These are phyloP conservation scores for Nipponia nippon DNA, from an alignment of 2,113 vertebrate species.

Conservation along the genomic window DNA sequence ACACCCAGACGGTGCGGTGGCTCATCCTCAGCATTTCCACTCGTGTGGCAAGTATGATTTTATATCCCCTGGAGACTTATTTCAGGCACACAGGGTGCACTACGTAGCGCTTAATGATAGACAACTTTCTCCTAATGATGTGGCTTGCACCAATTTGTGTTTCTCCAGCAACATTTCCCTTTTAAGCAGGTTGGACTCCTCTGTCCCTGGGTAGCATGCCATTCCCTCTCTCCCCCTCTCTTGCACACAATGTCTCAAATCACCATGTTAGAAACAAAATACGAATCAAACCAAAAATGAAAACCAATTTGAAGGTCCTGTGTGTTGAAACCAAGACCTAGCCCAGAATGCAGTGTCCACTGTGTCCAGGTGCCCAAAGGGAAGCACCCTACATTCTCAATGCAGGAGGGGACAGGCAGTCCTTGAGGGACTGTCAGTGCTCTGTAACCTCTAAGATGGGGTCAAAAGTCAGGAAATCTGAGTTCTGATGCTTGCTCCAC, in stretches of 20 bases:
- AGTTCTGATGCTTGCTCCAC: background rate
- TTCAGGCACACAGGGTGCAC: slow-evolving; percentile 23
- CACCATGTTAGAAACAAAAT: background rate
- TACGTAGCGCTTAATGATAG: background rate
- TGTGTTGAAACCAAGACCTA: background rate
- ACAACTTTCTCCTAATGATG: slow-evolving; percentile 53
- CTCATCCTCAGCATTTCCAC: slow-evolving; percentile 17
- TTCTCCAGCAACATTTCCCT: slow-evolving; percentile 26
- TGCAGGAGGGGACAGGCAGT: rapidly evolving
- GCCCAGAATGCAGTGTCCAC: rapidly evolving
- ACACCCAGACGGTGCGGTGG: background rate
- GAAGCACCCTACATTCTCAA: background rate
- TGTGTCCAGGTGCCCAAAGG: background rate
- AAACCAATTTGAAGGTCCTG: background rate
- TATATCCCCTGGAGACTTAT: slow-evolving; percentile 17
- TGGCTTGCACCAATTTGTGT: slow-evolving; percentile 32
- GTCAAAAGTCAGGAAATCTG: background rate
- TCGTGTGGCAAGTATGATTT: background rate
- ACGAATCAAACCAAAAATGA: background rate
- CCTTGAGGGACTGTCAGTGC: background rate
- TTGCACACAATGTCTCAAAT: background rate
- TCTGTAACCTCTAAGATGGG: background rate
- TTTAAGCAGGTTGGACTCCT: background rate
- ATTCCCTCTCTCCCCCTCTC: background rate
- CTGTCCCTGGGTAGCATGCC: background rate